Evolutionary conservation across 2,888 invertebrate genomes (phyloP), one percentile per base, ranked within the genome.

Genomic region (Auanema sp.): DNA sequence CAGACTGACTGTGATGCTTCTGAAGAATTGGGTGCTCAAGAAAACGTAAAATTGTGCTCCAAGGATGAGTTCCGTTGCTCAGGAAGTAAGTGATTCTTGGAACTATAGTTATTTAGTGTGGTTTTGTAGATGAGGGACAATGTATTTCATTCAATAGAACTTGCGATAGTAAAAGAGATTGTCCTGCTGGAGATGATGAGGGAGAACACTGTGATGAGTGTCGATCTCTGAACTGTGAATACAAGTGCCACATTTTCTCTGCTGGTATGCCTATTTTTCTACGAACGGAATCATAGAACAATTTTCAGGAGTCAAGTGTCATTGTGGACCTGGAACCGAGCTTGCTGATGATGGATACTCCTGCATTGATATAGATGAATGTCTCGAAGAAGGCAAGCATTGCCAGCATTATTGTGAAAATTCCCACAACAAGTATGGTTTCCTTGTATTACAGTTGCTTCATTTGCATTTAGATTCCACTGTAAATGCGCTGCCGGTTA

Each of bases 371-470:
- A 63, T 67, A 16, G 68, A 75, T 64, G 69, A 71, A 49, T 76
- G 76, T 51, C 54, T 52, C 40, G 56, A 58, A 18, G 65, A 64
- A 18, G 58, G 60, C 11, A 56, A 56, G 23, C 58, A 57, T 16
- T 98, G 97, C 85, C 92, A 93, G 77, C 97, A 98, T 84, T 91
- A 91, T 64, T 98, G 97, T 84, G 90, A 93, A 70, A 97, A 97
- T 85, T 95, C 94, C 0, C 86, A 93, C 25, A 91, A 91, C 33
- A 89, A 90, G 57, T 86, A 83, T 6, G 51, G n/a, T n/a, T 59
- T 12, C 18, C 14, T 4, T 3, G 42, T n/a, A 2, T 23, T 10
- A 50, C 4, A 11, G 8, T n/a, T 24, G 23, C 5, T 51, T 25
- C 25, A 23, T 40, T 40, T 56, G n/a, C n/a, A n/a, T n/a, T n/a